Percentiles rank a stretch among this genome's conserved stretches.
Evolutionary conservation across 2,797 vertebrate species (phyloP).

Genomic region (Liasis olivaceus): DNA sequence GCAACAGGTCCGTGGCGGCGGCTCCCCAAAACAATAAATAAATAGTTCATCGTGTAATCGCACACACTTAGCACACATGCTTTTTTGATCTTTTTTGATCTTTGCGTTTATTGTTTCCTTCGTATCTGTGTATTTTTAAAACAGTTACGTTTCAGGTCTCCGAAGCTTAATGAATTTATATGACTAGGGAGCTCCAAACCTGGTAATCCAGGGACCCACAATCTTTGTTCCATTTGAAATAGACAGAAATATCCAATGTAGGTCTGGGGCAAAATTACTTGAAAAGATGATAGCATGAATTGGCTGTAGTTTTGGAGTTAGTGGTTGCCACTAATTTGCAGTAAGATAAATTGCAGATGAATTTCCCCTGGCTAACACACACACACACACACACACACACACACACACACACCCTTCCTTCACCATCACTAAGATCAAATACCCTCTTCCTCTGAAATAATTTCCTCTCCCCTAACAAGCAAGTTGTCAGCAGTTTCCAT

Average conservation of each 20-base stretch:
- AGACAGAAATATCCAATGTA: background rate
- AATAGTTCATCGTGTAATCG: too few species aligned
- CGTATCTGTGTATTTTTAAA: background rate
- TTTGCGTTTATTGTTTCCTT: background rate
- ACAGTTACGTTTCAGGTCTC: background rate
- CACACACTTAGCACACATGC: background rate
- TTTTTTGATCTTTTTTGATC: background rate
- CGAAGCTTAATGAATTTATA: background rate
- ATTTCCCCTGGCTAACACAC: background rate
- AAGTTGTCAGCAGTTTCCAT: background rate
- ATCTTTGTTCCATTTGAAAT: background rate
- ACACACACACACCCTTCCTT: too few species aligned
- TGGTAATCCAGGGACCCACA: background rate
- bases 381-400: background rate
- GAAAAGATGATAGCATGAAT: background rate
- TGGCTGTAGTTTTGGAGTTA: background rate
- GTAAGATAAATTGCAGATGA: background rate
- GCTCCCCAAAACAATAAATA: background rate
- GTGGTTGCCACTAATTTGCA: background rate
- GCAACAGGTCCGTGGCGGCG: background rate
- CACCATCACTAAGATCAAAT: background rate
- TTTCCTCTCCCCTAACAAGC: background rate
- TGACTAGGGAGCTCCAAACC: too few species aligned
- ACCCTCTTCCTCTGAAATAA: background rate
- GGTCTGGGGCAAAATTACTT: background rate